phyloP scores from a whole-genome alignment of 2,113 vertebrate species.

The Polypterus bichir region DNA sequence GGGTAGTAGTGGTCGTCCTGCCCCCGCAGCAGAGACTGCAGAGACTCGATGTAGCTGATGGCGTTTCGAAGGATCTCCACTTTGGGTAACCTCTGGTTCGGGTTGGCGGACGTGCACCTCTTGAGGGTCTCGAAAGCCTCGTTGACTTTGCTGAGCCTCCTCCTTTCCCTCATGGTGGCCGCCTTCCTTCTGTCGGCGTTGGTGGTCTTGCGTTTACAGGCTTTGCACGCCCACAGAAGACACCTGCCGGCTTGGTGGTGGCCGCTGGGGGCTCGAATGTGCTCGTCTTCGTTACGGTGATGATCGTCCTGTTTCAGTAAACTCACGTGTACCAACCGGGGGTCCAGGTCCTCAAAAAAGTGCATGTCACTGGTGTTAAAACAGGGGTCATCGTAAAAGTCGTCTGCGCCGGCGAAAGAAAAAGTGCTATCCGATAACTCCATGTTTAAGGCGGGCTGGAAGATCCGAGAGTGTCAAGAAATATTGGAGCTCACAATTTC shows the following conservation, averaged over 20 bases:
- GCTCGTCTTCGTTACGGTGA: conserved; percentile 82
- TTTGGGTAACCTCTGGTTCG: conserved; percentile 90
- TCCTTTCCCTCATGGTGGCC: conserved; percentile 84
- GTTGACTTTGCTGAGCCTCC: conserved; percentile 89
- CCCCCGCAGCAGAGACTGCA: conserved; percentile 80
- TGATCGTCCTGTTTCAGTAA: conserved; percentile 74
- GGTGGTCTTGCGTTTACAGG: conserved; percentile 93
- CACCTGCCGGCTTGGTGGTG: conserved; percentile 93
- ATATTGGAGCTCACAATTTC: too few species aligned
- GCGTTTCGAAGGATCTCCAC: conserved; percentile 96
- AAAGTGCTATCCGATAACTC: conserved; percentile 81
- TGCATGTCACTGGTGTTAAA: conserved; percentile 91
- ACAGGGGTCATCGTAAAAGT: conserved; percentile 92
- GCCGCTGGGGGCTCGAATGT: conserved; percentile 83
- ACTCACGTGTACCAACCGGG: conserved; percentile 77
- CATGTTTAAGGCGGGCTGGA: conserved; percentile 37
- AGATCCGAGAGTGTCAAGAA: too few species aligned
- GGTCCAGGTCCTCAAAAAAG: conserved; percentile 95
- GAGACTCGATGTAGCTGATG: conserved; percentile 92
- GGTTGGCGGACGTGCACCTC: conserved; percentile 85
- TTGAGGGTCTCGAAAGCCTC: conserved; percentile 95
- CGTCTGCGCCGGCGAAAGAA: conserved; percentile 68
- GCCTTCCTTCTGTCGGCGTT: conserved; percentile 88
- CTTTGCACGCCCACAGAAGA: conserved; percentile 93
- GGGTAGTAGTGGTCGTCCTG: conserved; percentile 74